A percentile compares a stretch with the other conserved stretches of the same genome.
Evolutionary conservation across 2,113 vertebrate species (phyloP).

Genomic region (Gracilinanus agilis): DNA sequence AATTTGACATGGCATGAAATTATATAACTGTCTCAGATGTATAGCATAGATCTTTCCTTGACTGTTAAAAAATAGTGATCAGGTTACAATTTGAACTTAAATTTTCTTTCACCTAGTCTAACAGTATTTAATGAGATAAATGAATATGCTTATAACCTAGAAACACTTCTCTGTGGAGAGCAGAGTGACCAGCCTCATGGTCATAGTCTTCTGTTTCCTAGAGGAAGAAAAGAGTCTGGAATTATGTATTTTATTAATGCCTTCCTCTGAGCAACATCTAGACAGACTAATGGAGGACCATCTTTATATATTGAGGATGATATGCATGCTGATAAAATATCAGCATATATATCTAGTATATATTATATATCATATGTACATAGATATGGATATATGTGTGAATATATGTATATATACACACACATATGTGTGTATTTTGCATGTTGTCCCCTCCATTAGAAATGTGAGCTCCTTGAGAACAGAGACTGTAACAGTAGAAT

Average conservation of each 20-base stretch:
- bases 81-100: background rate
- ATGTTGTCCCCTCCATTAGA: too few relatives aligned
- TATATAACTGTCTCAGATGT: background rate
- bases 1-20: background rate
- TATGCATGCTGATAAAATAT: too few relatives aligned
- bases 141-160: background rate
- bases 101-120: background rate
- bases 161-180: background rate
- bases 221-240: background rate
- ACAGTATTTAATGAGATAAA: background rate
- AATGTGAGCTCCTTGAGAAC: too few relatives aligned
- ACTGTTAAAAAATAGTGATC: background rate
- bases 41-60: background rate
- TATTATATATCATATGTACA: too few relatives aligned
- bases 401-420: too few relatives aligned
- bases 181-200: background rate
- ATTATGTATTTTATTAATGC: background rate
- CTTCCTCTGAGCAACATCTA: too few relatives aligned
- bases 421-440: too few relatives aligned
- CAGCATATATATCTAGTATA: too few relatives aligned
- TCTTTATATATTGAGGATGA: too few relatives aligned
- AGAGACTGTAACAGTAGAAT: too few relatives aligned
- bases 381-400: too few relatives aligned
- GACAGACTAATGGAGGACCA: too few relatives aligned
- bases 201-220: background rate